Conservation (phyloP, 2,888 invertebrate genomes). For the Tetheella fluctuosa region DNA sequence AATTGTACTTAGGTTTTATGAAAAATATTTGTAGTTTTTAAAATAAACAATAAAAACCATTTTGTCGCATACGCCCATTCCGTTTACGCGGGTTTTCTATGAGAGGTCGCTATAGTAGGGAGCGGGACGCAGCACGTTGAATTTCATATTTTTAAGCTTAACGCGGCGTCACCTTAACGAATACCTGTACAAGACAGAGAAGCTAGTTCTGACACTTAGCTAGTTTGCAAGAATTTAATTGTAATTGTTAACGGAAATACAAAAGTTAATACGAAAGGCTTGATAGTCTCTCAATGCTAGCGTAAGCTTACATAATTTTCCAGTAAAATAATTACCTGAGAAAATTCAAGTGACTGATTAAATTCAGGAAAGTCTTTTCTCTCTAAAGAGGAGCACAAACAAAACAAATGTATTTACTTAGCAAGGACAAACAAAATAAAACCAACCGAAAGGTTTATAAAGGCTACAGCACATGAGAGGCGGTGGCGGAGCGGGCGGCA, state of each 20-base stretch:
- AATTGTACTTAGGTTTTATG: too few species aligned
- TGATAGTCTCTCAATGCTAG: not conserved
- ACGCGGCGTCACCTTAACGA: too few species aligned
- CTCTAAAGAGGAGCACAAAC: slow-evolving; percentile 6
- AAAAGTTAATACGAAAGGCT: not conserved
- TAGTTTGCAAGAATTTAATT: not conserved
- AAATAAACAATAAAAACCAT: too few species aligned
- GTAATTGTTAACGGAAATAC: not conserved
- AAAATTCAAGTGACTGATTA: slow-evolving; percentile 8
- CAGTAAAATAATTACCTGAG: slow-evolving; percentile 8
- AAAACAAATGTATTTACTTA: slow-evolving; percentile 13
- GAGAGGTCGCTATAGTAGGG: too few species aligned
- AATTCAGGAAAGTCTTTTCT: slow-evolving; percentile 6
- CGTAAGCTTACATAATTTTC: slow-evolving; percentile 9
- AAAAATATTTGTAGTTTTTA: too few species aligned
- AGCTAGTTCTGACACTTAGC: too few species aligned
- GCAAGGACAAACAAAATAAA: slow-evolving; percentile 16
- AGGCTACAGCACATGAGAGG: not conserved
- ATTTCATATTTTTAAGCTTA: too few species aligned
- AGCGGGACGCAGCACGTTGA: too few species aligned
- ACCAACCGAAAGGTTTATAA: slow-evolving; percentile 14
- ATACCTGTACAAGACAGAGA: too few species aligned
- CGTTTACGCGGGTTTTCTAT: too few species aligned
- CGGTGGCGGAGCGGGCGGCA: not conserved
- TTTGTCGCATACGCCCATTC: too few species aligned